Evolutionary conservation across 2,888 invertebrate genomes (phyloP).

Genomic region (Lasioglossum villosulum): DNA sequence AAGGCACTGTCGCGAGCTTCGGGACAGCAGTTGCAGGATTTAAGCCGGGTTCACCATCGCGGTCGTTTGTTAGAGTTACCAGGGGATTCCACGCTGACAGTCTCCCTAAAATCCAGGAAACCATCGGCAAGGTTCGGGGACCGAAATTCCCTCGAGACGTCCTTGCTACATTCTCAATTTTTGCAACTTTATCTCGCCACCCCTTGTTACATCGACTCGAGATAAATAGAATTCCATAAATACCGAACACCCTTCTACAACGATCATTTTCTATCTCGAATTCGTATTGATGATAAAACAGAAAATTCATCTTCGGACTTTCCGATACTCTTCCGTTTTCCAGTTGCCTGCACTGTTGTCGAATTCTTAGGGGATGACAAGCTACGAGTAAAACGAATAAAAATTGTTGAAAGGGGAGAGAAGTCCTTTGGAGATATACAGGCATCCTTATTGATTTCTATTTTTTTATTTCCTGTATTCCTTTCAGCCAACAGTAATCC

Average conservation of each 20-base stretch:
- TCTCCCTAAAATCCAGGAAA: background rate
- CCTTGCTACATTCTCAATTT: background rate
- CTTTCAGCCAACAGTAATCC: constrained; percentile 16
- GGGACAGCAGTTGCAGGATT: constrained; percentile 10
- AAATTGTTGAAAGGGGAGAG: background rate
- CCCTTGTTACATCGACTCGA: background rate
- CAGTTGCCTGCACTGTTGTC: background rate
- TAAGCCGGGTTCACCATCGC: background rate
- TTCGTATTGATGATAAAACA: background rate
- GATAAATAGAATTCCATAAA: background rate
- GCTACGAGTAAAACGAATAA: background rate
- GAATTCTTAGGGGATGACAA: no score
- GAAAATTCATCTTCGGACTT: background rate
- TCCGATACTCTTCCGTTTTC: background rate
- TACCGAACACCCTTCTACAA: background rate
- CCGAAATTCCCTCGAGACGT: background rate
- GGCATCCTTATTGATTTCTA: background rate
- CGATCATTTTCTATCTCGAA: background rate
- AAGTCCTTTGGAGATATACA: background rate
- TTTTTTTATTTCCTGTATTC: constrained; percentile 11
- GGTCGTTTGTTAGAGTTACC: constrained; percentile 31
- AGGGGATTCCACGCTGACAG: background rate
- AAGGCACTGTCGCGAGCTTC: background rate
- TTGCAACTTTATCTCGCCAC: background rate
- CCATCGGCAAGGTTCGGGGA: background rate